Conservation (phyloP, 2,113 vertebrate genomes). For the Ammospiza nelsoni region DNA sequence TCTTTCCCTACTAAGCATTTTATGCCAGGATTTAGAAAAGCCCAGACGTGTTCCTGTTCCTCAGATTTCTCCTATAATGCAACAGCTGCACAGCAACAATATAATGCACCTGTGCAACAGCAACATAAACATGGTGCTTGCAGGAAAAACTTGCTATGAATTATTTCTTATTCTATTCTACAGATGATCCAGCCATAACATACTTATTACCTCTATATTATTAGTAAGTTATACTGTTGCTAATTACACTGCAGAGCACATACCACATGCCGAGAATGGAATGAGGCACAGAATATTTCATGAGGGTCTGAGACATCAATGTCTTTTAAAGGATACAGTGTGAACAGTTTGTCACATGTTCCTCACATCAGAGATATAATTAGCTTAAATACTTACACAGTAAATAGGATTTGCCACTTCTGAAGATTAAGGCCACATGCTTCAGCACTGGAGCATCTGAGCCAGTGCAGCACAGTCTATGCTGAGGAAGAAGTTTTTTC, state of each 20-base stretch:
- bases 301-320: not conserved
- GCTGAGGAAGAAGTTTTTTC: not conserved
- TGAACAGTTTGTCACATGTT: constrained; percentile 67
- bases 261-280: not conserved
- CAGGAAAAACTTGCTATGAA: not conserved
- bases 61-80: not conserved
- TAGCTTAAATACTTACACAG: constrained; percentile 77
- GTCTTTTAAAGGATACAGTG: constrained; percentile 38
- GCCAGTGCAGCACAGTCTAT: not conserved
- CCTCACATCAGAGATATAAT: constrained; percentile 77
- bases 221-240: not conserved
- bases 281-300: not conserved
- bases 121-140: not conserved
- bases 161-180: not conserved
- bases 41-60: not conserved
- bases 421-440: constrained; percentile 59
- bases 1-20: not conserved
- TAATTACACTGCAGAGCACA: not conserved
- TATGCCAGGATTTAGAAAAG: not conserved
- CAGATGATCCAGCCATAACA: not conserved
- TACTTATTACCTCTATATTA: not conserved
- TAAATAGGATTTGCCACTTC: constrained; percentile 84
- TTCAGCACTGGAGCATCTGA: constrained; percentile 8
- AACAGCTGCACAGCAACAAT: not conserved
- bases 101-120: not conserved